These are phyloP conservation scores for Catonia carolina DNA, from an alignment of 2,888 invertebrate genomes.

Conservation along the genomic window DNA sequence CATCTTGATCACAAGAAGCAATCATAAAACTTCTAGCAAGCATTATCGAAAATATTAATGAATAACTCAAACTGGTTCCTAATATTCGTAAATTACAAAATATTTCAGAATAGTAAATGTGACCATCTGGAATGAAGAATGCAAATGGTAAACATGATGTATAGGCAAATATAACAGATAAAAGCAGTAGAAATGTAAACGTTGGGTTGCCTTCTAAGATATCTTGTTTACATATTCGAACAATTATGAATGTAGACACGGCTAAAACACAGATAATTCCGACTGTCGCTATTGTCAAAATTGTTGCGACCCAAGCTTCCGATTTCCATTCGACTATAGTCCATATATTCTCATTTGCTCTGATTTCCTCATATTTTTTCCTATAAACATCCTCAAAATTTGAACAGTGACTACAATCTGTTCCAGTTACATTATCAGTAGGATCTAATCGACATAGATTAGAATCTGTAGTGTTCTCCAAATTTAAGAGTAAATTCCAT, in stretches of 20 bases:
- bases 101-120: conserved; percentile 31
- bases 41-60: conserved; percentile 56
- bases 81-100: conserved; percentile 54
- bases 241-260: conserved; percentile 57
- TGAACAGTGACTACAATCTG: conserved; percentile 28
- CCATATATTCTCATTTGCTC: conserved; percentile 4
- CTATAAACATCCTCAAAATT: conserved; percentile 28
- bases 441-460: conserved; percentile 23
- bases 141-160: conserved; percentile 44
- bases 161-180: conserved; percentile 44
- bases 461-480: conserved; percentile 15
- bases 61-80: conserved; percentile 53
- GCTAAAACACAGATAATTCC: conserved; percentile 58
- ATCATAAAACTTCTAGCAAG: conserved; percentile 58
- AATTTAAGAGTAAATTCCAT: conserved; percentile 19
- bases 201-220: conserved; percentile 61
- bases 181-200: conserved; percentile 44
- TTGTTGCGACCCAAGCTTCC: conserved; percentile 54
- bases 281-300: conserved; percentile 57
- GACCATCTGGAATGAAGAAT: conserved; percentile 39
- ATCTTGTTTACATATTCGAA: conserved; percentile 56
- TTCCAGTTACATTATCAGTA: conserved; percentile 25
- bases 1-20: conserved; percentile 56
- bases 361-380: conserved; percentile 22
- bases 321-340: conserved; percentile 33